Conservation (phyloP, 2,888 invertebrate genomes). For the Clostera curtula region DNA sequence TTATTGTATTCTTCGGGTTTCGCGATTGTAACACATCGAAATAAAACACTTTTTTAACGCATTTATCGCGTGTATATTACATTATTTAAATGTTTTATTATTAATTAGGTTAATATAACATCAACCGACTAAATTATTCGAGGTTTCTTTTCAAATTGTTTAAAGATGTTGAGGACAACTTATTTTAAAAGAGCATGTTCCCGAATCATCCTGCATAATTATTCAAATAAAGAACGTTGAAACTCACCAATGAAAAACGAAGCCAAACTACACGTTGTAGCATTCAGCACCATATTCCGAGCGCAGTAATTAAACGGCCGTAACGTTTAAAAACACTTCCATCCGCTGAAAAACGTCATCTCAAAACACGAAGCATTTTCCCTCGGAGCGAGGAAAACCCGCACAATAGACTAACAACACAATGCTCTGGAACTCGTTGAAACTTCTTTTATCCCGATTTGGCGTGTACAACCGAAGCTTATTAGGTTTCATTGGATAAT, state of each 20-base stretch:
- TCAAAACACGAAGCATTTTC: conserved; percentile 35
- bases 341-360: conserved; percentile 29
- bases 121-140: no score
- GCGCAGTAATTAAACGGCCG: conserved; percentile 11
- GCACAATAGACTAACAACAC: conserved; percentile 36
- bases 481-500: conserved; percentile 21
- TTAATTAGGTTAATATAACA: no score
- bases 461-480: conserved; percentile 16
- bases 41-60: no score
- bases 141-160: no score
- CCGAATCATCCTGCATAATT: no score
- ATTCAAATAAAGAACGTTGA: not conserved
- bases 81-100: no score
- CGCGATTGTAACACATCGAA: no score
- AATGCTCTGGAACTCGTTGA: conserved; percentile 44
- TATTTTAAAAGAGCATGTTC: not conserved
- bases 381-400: conserved; percentile 12
- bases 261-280: conserved; percentile 39
- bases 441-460: conserved; percentile 27
- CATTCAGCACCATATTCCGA: conserved; percentile 36
- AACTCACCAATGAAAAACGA: conserved; percentile 55
- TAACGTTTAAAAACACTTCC: conserved; percentile 20
- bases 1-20: no score
- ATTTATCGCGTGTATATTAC: no score
- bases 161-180: no score